Conservation (phyloP, 2,113 vertebrate genomes). For the Daubentonia madagascariensis region DNA sequence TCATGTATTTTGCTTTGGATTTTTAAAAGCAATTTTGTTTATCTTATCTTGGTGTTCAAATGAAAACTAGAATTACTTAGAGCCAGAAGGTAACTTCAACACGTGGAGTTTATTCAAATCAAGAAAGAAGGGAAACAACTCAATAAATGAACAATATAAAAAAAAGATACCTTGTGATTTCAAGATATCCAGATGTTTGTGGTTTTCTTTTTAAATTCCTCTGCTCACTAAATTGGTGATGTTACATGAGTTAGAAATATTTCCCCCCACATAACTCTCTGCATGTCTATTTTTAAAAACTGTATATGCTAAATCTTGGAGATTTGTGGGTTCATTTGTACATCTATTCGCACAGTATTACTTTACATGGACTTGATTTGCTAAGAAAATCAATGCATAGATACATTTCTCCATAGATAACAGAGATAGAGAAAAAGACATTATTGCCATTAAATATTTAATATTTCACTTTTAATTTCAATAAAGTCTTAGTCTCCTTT, state of each 20-base stretch:
- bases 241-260: conserved; percentile 12
- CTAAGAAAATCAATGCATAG: neutral
- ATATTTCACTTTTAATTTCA: conserved; percentile 22
- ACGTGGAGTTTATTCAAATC: conserved; percentile 23
- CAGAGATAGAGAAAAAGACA: neutral
- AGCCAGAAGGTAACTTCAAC: neutral
- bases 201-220: neutral
- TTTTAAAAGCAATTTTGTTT: conserved; percentile 17
- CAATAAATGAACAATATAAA: neutral
- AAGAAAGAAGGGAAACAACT: conserved; percentile 4
- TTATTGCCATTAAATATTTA: neutral
- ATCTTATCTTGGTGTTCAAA: conserved; percentile 42
- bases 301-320: neutral
- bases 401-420: neutral
- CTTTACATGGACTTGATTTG: neutral
- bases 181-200: conserved; percentile 11
- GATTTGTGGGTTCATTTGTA: neutral
- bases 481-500: neutral
- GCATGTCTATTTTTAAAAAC: neutral
- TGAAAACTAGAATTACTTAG: neutral
- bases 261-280: neutral
- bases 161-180: conserved; percentile 7
- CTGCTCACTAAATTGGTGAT: neutral
- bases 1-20: conserved; percentile 14
- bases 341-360: neutral